These are phyloP conservation scores for Prosopocoilus inquinatus DNA, from an alignment of 2,888 invertebrate genomes.

Conservation along the genomic window DNA sequence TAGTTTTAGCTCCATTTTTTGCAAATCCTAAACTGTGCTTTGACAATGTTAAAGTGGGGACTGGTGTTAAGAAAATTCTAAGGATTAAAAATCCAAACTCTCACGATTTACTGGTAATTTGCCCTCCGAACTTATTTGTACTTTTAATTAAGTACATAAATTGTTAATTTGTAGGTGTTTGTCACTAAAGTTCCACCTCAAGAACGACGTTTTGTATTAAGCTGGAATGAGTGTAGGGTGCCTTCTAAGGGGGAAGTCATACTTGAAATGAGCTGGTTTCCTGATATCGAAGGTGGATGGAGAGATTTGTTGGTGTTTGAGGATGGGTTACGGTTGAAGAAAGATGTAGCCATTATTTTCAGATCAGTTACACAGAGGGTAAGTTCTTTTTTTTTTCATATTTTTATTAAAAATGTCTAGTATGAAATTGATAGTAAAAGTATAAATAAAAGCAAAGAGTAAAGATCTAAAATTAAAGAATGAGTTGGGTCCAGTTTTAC, in stretches of 20 bases:
- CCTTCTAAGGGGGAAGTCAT: constrained; percentile 55
- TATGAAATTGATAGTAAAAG: no score
- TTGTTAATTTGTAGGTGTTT: constrained; percentile 51
- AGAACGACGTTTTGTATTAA: constrained; percentile 59
- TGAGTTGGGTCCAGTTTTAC: no score
- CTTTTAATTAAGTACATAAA: constrained; percentile 47
- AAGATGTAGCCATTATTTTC: constrained; percentile 64
- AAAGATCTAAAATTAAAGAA: no score
- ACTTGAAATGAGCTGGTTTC: constrained; percentile 65
- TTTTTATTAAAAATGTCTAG: no score
- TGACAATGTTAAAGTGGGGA: constrained; percentile 62
- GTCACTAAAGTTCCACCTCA: constrained; percentile 55
- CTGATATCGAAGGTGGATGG: constrained; percentile 57
- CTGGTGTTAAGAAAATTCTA: constrained; percentile 55
- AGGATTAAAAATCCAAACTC: constrained; percentile 60
- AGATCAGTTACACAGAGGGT: constrained; percentile 54
- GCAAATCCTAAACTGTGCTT: constrained; percentile 66
- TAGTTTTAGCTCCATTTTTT: constrained; percentile 67
- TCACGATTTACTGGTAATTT: constrained; percentile 50
- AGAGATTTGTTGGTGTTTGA: constrained; percentile 62
- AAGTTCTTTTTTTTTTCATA: not conserved
- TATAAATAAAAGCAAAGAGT: no score
- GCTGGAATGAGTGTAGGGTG: constrained; percentile 56
- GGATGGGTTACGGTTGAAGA: constrained; percentile 63
- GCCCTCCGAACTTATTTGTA: constrained; percentile 25